Evolutionary conservation across 2,888 invertebrate species (phyloP).

Genomic region (Andrena praecox): DNA sequence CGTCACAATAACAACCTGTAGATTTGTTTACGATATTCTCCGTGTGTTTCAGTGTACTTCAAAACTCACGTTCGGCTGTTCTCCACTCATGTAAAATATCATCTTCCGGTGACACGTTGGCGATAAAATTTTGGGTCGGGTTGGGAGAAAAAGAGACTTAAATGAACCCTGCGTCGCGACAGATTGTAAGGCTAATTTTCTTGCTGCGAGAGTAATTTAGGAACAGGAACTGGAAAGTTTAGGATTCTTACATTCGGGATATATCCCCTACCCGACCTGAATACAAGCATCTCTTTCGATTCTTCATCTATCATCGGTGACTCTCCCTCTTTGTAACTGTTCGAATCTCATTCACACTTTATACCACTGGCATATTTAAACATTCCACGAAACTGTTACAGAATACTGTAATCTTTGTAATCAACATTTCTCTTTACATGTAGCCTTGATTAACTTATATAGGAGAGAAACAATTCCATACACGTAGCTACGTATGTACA

Average conservation of each 20-base stretch:
- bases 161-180: not conserved
- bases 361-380: slow-evolving; percentile 17
- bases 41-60: slow-evolving; percentile 39
- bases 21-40: slow-evolving; percentile 30
- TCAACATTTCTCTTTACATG: not conserved
- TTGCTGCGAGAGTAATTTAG: not conserved
- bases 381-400: slow-evolving; percentile 1
- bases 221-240: not conserved
- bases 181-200: not conserved
- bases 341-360: slow-evolving; percentile 7
- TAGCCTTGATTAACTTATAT: not conserved
- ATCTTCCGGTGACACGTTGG: slow-evolving; percentile 16
- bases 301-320: slow-evolving; percentile 12
- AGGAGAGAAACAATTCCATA: slow-evolving; percentile 6
- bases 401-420: slow-evolving; percentile 13
- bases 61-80: slow-evolving; percentile 17
- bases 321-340: slow-evolving; percentile 7
- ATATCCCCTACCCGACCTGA: slow-evolving; percentile 29
- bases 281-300: slow-evolving; percentile 7
- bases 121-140: slow-evolving; percentile 36
- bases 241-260: not conserved
- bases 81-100: slow-evolving; percentile 19
- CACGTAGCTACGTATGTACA: slow-evolving; percentile 1
- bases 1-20: slow-evolving; percentile 40
- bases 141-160: slow-evolving; percentile 24